These are phyloP conservation scores for Ctenodactylus gundi DNA, from an alignment of 2,113 vertebrate genomes.

Conservation along the genomic window DNA sequence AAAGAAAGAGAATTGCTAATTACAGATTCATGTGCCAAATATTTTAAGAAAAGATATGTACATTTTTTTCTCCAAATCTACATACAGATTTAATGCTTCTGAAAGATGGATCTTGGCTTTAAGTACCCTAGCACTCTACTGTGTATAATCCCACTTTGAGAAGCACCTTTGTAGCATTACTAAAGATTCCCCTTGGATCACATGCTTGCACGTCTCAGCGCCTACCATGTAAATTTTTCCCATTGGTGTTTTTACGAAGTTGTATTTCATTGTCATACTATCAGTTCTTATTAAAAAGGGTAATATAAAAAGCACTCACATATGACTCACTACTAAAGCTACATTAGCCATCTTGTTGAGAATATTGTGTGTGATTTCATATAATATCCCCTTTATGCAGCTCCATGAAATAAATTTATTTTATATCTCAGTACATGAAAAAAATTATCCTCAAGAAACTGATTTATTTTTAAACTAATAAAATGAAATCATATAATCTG, in stretches of 20 bases:
- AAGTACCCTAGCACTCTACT: not conserved
- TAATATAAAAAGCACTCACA: not conserved
- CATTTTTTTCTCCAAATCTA: not conserved
- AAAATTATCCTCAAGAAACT: too few species aligned
- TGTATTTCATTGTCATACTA: not conserved
- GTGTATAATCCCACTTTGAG: not conserved
- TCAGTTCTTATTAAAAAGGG: not conserved
- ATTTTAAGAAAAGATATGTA: not conserved
- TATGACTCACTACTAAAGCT: not conserved
- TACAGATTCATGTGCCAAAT: not conserved
- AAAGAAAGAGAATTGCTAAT: not conserved
- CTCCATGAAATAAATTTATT: slow-evolving; percentile 15
- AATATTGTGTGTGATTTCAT: not conserved
- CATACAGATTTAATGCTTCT: not conserved
- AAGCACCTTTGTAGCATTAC: not conserved
- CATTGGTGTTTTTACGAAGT: not conserved
- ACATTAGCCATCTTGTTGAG: not conserved
- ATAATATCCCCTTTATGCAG: not conserved
- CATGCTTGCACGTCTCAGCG: not conserved
- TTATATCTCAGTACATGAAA: not conserved
- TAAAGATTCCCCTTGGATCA: not conserved
- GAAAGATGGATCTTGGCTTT: not conserved
- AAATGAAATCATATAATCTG: not conserved
- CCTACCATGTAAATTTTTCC: not conserved
- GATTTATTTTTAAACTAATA: not conserved